Evolutionary conservation across 2,888 invertebrate species (phyloP), one percentile per base, ranked within the genome.

Genomic region (Chrysolina americana): DNA sequence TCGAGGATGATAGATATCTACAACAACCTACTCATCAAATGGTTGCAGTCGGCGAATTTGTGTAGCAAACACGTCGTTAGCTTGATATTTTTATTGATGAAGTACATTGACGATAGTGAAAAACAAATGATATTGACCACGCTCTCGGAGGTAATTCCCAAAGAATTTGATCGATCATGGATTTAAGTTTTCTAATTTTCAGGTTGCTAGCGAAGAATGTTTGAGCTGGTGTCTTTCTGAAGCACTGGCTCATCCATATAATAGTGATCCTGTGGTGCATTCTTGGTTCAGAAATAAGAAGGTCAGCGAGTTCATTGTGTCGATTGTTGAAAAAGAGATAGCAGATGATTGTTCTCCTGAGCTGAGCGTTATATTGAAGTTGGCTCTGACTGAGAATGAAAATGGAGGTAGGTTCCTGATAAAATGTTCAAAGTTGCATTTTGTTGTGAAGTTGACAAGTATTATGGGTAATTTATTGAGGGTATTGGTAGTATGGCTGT

Each of bases 11-110:
- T 83, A 19, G 78, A 82, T 68, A 80, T 88, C 75, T 86, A 84
- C 65, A 72, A 79, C 47, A 79, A 84, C 66, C 74, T 85, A 28
- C 79, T 87, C 36, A 84, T 86, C 23, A 80, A 78, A 0, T 92
- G 93, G 92, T 86, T 93, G 68, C 80, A 87, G 0, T 87, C 88
- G 0, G 89, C 90, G 65, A 85, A 88, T 0, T 89, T 91, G 79
- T 87, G 90, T 21, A 89, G 90, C 50, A 90, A 90, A 77, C 84
- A 89, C 44, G 87, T 93, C 2, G 88, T 93, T 1, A 91, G 93
- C 81, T 87, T 94, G 13, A 87, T 92, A 64, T 94, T 95, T 85
- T 88, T 91, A 73, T 83, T 93, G 65, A 83, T 93, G 74, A 88
- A 88, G 44, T 90, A 92, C 78, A 84, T 93, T 79, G 85, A 87